A percentile compares a stretch with the other conserved stretches of the same genome.
Evolutionary conservation across 2,113 vertebrate species (phyloP).

Genomic region (Pelobates fuscus): DNA sequence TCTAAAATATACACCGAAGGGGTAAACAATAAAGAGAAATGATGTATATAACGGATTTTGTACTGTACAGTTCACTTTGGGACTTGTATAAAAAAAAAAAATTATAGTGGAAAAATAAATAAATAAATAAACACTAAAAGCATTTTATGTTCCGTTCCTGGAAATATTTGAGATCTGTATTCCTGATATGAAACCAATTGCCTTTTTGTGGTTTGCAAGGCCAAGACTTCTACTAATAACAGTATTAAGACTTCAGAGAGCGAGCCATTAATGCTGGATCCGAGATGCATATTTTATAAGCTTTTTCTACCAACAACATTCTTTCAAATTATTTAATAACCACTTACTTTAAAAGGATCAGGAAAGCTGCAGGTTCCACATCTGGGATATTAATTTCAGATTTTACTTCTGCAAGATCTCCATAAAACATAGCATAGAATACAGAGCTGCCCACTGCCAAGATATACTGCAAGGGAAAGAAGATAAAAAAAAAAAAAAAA

Average conservation of each 20-base stretch:
- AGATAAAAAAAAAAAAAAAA: background rate
- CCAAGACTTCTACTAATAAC: background rate
- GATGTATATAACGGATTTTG: too few relatives aligned
- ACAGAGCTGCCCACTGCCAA: slow-evolving; percentile 97
- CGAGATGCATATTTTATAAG: slow-evolving; percentile 60
- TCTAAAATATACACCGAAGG: too few relatives aligned
- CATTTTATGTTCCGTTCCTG: background rate
- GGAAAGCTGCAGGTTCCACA: slow-evolving; percentile 95
- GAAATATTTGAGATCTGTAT: background rate
- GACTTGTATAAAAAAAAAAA: too few relatives aligned
- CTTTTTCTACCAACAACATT: slow-evolving; percentile 54
- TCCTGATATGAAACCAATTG: background rate
- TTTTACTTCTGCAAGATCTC: slow-evolving; percentile 92
- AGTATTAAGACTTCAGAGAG: slow-evolving; percentile 3
- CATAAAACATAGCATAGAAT: slow-evolving; percentile 98
- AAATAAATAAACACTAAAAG: too few relatives aligned
- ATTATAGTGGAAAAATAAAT: too few relatives aligned
- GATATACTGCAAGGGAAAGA: slow-evolving; percentile 80
- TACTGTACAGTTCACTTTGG: too few relatives aligned
- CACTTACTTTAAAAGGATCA: slow-evolving; percentile 95
- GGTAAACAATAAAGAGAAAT: too few relatives aligned
- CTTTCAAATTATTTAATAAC: slow-evolving; percentile 56
- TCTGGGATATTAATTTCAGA: slow-evolving; percentile 95
- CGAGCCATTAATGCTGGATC: slow-evolving; percentile 49
- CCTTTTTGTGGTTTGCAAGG: slow-evolving; percentile 37